phyloP scores from a whole-genome alignment of 2,797 vertebrate species.

The Basileuterus tristriatus region DNA sequence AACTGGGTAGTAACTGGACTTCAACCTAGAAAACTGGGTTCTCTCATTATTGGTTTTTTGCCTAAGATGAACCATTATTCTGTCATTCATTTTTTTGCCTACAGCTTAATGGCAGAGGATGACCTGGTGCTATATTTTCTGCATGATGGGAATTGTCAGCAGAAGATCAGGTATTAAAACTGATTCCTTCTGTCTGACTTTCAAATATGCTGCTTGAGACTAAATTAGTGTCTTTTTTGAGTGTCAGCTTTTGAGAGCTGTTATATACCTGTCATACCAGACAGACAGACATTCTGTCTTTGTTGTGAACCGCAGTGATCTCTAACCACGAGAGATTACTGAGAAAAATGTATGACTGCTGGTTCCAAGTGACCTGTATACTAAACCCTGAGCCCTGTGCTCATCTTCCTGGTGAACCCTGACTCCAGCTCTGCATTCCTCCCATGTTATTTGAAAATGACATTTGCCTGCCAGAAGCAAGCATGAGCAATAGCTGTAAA shows the following conservation, averaged over 20 bases:
- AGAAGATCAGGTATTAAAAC: not conserved
- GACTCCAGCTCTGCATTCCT: slow-evolving; percentile 27
- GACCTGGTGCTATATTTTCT: not conserved
- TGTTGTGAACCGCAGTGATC: not conserved
- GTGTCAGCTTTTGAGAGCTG: not conserved
- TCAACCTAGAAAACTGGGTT: not conserved
- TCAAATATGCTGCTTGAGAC: not conserved
- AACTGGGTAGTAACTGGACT: not conserved
- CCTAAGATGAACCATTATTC: not conserved
- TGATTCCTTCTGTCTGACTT: not conserved
- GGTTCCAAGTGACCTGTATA: not conserved
- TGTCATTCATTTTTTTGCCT: slow-evolving; percentile 25
- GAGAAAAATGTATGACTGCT: not conserved
- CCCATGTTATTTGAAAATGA: not conserved
- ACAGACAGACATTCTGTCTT: not conserved
- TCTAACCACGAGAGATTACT: slow-evolving; percentile 21
- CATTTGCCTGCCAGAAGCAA: slow-evolving; percentile 32
- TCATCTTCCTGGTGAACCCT: slow-evolving; percentile 32
- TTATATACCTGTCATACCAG: slow-evolving; percentile 1
- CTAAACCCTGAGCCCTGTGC: not conserved
- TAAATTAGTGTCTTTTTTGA: slow-evolving; percentile 8
- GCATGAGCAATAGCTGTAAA: slow-evolving; percentile 16
- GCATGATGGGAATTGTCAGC: not conserved
- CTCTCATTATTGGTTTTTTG: not conserved
- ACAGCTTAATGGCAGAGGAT: not conserved